phyloP scores from a whole-genome alignment of 2,888 invertebrate species.

The Nymphalis polychloros region DNA sequence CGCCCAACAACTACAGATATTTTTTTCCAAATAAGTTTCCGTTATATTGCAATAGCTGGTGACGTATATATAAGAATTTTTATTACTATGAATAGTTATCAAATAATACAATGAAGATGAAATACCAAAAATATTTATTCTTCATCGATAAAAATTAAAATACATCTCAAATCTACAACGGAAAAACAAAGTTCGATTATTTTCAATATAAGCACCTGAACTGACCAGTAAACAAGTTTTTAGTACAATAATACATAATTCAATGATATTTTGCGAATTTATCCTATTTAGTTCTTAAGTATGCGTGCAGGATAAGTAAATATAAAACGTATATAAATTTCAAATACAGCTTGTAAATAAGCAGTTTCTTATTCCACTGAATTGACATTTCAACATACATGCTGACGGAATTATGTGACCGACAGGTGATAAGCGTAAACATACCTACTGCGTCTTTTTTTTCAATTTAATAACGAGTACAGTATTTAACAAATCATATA shows the following conservation, averaged over 20 bases:
- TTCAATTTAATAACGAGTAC: not conserved
- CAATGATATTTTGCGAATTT: not conserved
- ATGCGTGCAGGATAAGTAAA: not conserved
- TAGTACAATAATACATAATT: not conserved
- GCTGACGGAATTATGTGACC: slow-evolving; percentile 19
- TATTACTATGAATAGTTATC: too few relatives aligned
- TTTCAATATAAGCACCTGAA: too few relatives aligned
- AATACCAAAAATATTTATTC: too few relatives aligned
- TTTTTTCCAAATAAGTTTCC: too few relatives aligned
- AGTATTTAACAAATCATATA: not conserved
- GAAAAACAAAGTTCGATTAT: too few relatives aligned
- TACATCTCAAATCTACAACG: too few relatives aligned
- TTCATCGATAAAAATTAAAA: too few relatives aligned
- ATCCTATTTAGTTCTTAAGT: not conserved
- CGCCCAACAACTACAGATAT: too few relatives aligned
- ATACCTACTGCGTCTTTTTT: not conserved
- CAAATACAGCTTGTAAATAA: slow-evolving; percentile 4
- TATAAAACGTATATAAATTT: not conserved
- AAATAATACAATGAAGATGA: too few relatives aligned
- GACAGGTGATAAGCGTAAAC: slow-evolving; percentile 23
- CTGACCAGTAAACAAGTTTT: too few relatives aligned
- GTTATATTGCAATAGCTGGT: too few relatives aligned
- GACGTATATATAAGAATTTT: too few relatives aligned
- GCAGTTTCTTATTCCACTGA: slow-evolving; percentile 28
- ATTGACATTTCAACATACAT: slow-evolving; percentile 27